phyloP scores from a whole-genome alignment of 2,888 invertebrate species.

The Diaphora mendica region DNA sequence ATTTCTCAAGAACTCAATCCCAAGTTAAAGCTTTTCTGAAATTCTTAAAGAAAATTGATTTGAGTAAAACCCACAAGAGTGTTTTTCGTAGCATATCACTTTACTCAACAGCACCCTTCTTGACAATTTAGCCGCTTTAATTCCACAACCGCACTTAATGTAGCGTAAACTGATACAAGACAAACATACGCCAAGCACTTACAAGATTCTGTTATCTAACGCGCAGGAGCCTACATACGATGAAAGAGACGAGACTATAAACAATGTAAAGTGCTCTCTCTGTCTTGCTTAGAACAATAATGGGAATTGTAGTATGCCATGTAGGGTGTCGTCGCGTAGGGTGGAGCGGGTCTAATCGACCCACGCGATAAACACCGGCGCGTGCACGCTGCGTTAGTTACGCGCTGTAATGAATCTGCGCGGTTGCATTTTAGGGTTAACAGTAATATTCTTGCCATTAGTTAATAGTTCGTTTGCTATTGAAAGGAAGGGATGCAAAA shows the following conservation, averaged over 20 bases:
- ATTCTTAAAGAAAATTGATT: background rate
- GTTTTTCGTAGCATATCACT: slow-evolving; percentile 23
- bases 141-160: slow-evolving; percentile 67
- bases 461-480: slow-evolving; percentile 58
- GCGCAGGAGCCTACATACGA: slow-evolving; percentile 46
- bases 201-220: slow-evolving; percentile 58
- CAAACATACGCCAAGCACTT: slow-evolving; percentile 68
- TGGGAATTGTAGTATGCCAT: slow-evolving; percentile 53
- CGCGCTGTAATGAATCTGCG: slow-evolving; percentile 76
- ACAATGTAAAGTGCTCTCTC: slow-evolving; percentile 51
- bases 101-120: slow-evolving; percentile 43
- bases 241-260: slow-evolving; percentile 48
- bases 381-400: slow-evolving; percentile 77
- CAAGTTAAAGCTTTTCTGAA: background rate
- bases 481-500: slow-evolving; percentile 34
- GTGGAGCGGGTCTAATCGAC: slow-evolving; percentile 72
- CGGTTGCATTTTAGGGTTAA: slow-evolving; percentile 75
- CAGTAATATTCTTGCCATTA: slow-evolving; percentile 60
- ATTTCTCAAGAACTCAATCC: background rate
- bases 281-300: slow-evolving; percentile 56
- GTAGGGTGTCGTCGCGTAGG: slow-evolving; percentile 55
- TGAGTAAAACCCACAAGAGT: background rate
- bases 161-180: slow-evolving; percentile 76
- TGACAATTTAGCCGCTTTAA: slow-evolving; percentile 61
- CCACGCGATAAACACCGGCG: slow-evolving; percentile 71